Base-by-base conservation (phyloP, 2,888 invertebrate genomes). In the Uropetala carovei region DNA sequence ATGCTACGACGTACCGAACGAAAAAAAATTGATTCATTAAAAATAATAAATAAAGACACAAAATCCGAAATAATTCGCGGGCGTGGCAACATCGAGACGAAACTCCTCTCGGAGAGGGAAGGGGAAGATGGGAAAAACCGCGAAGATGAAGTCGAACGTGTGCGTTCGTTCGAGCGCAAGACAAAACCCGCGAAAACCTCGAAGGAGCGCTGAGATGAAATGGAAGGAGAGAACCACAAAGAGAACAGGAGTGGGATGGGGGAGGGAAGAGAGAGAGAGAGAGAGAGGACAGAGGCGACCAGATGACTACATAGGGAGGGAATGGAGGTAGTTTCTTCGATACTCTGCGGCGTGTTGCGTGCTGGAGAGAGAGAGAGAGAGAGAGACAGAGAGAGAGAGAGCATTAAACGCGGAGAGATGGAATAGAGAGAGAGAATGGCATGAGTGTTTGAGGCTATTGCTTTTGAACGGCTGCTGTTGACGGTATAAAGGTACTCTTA, bases 371-470 rank as follows among this genome's bases (percentile, higher is more conserved):
- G 75, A 75, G 75, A 10, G 10, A 68, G n/a, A n/a, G 68, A 27
- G 75, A 11, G 75, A 22, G 10, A 27, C 22, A 11, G 75, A 75
- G 75, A 10, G 10, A 68, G n/a, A n/a, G 68, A 27, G 75, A 11
- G 75, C 27, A 75, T 75, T 75, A 75, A 75, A 68, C n/a, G 68
- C n/a, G 22, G 9, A 75, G 75, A 75, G 75, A 75, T 27, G 75
- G 27, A 27, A 43, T 43, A 14, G 27, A 68, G 75, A 27, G 16
- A 75, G 75, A 75, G 68, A 68, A 22, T 68, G 22, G 75, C 43
- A 43, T 43, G 43, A 0, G 22, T 27, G 27, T 27, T 11, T 22
- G 27, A 13, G 75, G 18, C 22, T 75, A 75, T 27, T 75, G 75
- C 75, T 75, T 75, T 75, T 7, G 27, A 75, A 75, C 22, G 11